Evolutionary conservation across 2,797 vertebrate species (phyloP), one percentile per base, ranked within the genome.

Genomic region (Chelon auratus): DNA sequence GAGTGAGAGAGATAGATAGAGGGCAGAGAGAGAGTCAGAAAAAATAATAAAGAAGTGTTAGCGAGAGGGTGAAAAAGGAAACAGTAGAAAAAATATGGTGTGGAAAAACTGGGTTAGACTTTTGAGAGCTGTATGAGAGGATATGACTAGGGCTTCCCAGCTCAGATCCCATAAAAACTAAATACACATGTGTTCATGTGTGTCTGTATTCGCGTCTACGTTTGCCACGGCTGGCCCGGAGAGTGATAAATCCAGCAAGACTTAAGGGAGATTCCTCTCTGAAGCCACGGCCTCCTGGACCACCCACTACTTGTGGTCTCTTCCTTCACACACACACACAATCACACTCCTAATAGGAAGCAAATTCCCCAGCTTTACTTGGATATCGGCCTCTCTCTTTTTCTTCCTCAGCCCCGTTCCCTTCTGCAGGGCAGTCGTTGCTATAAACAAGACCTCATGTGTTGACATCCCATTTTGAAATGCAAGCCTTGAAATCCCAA

Each of bases 181-280:
- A 79, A 85, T 75, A 76, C 84, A 84, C 73, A 64, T 84, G 78
- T 83, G 82, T 78, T 69, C 65, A 48, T 75, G 62, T 85, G 71
- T 22, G 68, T 86, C 69, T 88, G 80, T 82, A 56, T 90, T 86
- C 85, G 69, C 15, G 62, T 75, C 50, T 76, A 72, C 55, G 77
- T 88, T 88, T 84, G 82, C 78, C 75, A 81, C 24, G 62, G 65
- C 73, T 84, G 76, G 74, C 70, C 75, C 43, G 78, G 80, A 75
- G 84, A 82, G 82, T 84, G 84, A 91, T 93, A 90, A 89, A 91
- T 92, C 88, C 85, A 88, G 11, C 13, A 30, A 72, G 84, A 89
- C 84, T 90, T 90, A 86, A 82, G 86, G 89, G 87, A 90, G 91
- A 92, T 90, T 92, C 84, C 77, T 86, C 77, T 68, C 75, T 62